Conservation (phyloP, 2,797 vertebrate species). For the Coilia nasus region DNA sequence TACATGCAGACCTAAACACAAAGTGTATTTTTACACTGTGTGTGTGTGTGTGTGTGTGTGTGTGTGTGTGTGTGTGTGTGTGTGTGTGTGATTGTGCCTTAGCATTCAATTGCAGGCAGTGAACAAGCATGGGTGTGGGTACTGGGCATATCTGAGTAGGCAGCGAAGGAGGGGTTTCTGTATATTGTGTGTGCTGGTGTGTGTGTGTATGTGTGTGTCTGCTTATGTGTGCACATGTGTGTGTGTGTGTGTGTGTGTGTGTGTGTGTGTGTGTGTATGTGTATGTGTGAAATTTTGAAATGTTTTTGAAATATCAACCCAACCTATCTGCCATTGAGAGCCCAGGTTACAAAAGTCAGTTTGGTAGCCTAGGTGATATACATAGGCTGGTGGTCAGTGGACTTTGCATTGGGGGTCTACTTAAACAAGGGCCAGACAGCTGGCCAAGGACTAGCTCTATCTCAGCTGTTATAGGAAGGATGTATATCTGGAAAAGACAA, state of each 20-base stretch:
- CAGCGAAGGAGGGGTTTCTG: background rate
- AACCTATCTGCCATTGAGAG: no score
- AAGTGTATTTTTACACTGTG: slow-evolving; percentile 74
- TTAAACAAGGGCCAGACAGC: no score
- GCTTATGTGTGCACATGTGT: background rate
- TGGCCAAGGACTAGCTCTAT: no score
- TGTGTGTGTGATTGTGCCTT: background rate
- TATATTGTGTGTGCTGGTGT: slow-evolving; percentile 36
- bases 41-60: slow-evolving; percentile 54
- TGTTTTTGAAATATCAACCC: no score
- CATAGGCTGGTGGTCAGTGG: no score
- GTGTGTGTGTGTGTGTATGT: no score
- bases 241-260: background rate
- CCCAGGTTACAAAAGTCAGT: no score
- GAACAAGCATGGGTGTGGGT: slow-evolving; percentile 10
- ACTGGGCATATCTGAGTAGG: background rate
- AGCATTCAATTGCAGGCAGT: slow-evolving; percentile 21
- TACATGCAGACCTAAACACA: slow-evolving; percentile 67
- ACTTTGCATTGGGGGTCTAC: no score
- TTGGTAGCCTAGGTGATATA: no score
- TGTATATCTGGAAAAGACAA: no score
- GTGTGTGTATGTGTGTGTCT: slow-evolving; percentile 32
- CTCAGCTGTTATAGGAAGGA: no score
- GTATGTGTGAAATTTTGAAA: no score
- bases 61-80: slow-evolving; percentile 32